Evolutionary conservation across 2,888 invertebrate species (phyloP), one percentile per base, ranked within the genome.

Genomic region (Agonopterix heracliana): DNA sequence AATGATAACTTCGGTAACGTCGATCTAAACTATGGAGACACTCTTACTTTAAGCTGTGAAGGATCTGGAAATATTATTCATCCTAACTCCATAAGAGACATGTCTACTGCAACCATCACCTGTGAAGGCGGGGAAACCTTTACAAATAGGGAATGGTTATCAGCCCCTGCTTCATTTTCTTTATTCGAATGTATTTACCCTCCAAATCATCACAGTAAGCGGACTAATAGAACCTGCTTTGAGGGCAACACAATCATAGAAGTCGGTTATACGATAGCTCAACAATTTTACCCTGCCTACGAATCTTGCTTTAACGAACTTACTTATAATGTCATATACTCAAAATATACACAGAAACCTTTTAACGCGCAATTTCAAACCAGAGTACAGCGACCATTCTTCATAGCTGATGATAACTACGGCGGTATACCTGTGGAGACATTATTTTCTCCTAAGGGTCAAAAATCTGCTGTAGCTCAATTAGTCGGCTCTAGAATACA

Each of bases 361-460:
- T 88, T 80, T 54, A 88, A 87, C 46, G 71, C 80, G 5, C 54
- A 69, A n/a, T 88, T 63, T 48, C 85, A 86, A 61, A 80, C 78
- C 0, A 74, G 55, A 64, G 83, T 86, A 0, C 65, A 64, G 0
- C 65, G 87, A 11, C 85, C 86, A 0, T 83, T 64, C 48, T 88
- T 88, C 41, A 69, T 72, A 34, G 72, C 77, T 1, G 67, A 80
- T 45, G 58, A 71, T 9, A 60, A 68, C 8, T 86, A 73, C 49
- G 68, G 72, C 0, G 34, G 45, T 9, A 56, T 76, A 2, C 79
- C 78, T 1, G 80, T 88, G 0, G 66, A 80, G 14, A 51, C 57
- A 0, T 48, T 87, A 13, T 86, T 78, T 51, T 81, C 81, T 4
- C 83, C 85, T 0, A 55, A 58, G 54, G 77, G 74, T 0, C 79